phyloP scores from a whole-genome alignment of 1,140 invertebrate genomes.

The Musca domestica region DNA sequence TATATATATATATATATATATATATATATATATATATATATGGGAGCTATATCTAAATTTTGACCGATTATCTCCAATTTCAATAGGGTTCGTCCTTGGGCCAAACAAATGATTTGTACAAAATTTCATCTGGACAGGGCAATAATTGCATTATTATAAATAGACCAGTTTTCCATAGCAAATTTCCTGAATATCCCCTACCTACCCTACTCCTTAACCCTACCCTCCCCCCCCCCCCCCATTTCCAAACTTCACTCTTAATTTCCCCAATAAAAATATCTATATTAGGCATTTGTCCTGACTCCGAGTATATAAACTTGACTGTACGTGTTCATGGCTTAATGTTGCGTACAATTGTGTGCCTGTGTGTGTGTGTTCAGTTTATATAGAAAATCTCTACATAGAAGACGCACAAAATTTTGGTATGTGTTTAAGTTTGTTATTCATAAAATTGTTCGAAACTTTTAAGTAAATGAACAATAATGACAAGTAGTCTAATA shows the following conservation, averaged over 20 bases:
- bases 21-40: no score
- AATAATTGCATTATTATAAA: no score
- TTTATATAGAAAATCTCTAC: background rate
- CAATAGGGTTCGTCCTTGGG: no score
- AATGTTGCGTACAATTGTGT: background rate
- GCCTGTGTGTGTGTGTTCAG: background rate
- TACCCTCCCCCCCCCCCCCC: background rate
- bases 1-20: no score
- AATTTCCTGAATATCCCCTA: background rate
- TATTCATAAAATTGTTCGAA: slow-evolving; percentile 36
- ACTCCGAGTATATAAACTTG: no score
- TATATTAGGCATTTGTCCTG: no score
- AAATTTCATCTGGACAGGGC: no score
- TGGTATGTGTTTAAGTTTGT: slow-evolving; percentile 32
- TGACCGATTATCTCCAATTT: no score
- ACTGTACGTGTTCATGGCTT: background rate
- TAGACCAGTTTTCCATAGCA: slow-evolving; percentile 3
- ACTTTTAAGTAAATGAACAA: slow-evolving; percentile 54
- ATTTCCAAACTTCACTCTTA: background rate
- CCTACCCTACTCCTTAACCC: background rate
- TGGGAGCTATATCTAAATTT: no score
- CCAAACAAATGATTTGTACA: no score
- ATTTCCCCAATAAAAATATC: no score
- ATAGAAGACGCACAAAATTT: slow-evolving; percentile 1
- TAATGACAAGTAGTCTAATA: slow-evolving; percentile 43